Base-by-base conservation (phyloP, 2,888 invertebrate genomes). In the Margaritifera margaritifera region DNA sequence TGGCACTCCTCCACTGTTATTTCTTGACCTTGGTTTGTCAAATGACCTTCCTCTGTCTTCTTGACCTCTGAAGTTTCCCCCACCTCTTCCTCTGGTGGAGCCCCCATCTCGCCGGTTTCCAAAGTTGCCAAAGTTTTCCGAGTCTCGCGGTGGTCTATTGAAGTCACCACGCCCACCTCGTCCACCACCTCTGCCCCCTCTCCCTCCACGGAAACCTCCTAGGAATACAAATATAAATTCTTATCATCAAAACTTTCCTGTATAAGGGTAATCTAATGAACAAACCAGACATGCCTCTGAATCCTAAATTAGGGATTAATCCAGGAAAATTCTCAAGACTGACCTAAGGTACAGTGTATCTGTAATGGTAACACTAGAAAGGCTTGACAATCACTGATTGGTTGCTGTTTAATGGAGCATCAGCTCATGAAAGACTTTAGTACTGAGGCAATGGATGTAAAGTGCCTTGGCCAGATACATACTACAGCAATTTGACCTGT, bases 161-260 rank as follows among this genome's bases (percentile, higher is more conserved):
- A 50, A 69, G 15, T 67, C 63, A 3, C 75, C 72, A 25, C 75
- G 56, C 51, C 64, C 72, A 8, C 68, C 69, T 22, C 69, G 60
- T 63, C 66, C 68, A 51, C 71, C 69, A 15, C 74, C 66, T 56
- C 78, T 55, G 0, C 72, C 72, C 11, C 93, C 76, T 58, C 75
- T 55, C 15, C 78, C 79, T 64, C 83, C 83, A 27, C 83, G 67
- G 59, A 71, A 81, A 57, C 83, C 82, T 58, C 79, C 69, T 75
- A 57, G 18, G 59, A 63, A 24, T 19, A 56, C 18, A 58, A 62
- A 50, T 50, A 50, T 3, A 50, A 62, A 62, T 4, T 20, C n/a
- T n/a, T 18, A 62, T n/a, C 42, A 42, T 42, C 42, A 42, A 42
- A 42, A 31, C 6, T 31, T 31, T 4, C 6, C 6, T 31, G 6